Evolutionary conservation across 2,113 vertebrate species (phyloP), one percentile per base, ranked within the genome.

Genomic region (Sander vitreus): DNA sequence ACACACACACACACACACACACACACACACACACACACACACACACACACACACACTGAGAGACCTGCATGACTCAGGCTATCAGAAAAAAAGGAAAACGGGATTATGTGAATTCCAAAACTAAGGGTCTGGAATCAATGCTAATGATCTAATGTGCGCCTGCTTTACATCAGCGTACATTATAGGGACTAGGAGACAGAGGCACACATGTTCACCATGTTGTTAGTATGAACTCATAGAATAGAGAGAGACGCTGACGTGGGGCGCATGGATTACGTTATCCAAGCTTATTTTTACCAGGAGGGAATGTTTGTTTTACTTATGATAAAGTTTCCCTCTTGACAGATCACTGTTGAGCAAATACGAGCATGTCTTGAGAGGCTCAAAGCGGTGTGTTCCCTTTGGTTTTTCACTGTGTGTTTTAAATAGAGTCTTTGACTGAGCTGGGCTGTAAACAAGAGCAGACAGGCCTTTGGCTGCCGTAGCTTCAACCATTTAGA

Each of bases 381-480:
- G 47, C 55, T 92, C 80, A 53, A 73, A 88, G 88, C 93, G 39
- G 76, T 3, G 81, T 67, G 70, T 79, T 78, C 87, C 89, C 71
- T 89, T 79, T 89, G 12, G 92, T 93, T 92, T 91, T 94, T 92
- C 90, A 86, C 83, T 55, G 81, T 65, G 27, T 75, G 76, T 71
- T 81, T 94, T 95, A 95, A 94, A 96, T 94, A 94, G 92, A 94
- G 88, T 82, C 88, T 85, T 92, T 84, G 85, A 53, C 9, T 85
- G 87, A 86, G 83, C 86, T 48, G 82, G 55, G 86, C 83, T 80
- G 79, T 94, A 90, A 92, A 91, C 85, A 90, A 93, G 93, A 94
- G 76, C 23, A 91, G 88, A 94, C 92, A 81, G 64, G 92, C 81
- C 79, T 85, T 62, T 77, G 89, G 87, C 84, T 43, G 72, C 53